Percentiles rank a stretch among this genome's conserved stretches.
These are phyloP conservation scores for Desmodus rotundus DNA, from an alignment of 2,113 vertebrate genomes.

Conservation along the genomic window DNA sequence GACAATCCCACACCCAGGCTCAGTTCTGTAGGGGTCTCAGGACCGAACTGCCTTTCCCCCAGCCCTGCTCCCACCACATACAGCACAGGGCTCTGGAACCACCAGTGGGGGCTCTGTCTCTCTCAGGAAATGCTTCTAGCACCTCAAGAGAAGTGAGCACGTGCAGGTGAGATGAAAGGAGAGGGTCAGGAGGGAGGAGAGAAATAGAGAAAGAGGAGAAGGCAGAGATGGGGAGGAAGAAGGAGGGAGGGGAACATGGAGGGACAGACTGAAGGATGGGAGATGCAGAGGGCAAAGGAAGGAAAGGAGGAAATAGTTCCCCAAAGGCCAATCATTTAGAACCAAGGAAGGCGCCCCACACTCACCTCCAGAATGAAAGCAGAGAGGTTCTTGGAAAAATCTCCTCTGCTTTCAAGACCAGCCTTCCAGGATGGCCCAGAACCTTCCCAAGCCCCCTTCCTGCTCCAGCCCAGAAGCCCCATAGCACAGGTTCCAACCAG, in stretches of 20 bases:
- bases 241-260: too few relatives aligned
- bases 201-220: not conserved
- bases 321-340: not conserved
- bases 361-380: not conserved
- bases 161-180: not conserved
- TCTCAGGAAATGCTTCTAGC: not conserved
- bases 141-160: not conserved
- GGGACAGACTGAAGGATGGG: too few relatives aligned
- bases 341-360: not conserved
- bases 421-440: not conserved
- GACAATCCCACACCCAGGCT: not conserved
- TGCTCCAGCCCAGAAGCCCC: not conserved
- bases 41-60: not conserved
- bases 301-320: not conserved
- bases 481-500: not conserved
- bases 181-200: not conserved
- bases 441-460: not conserved
- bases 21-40: accelerated
- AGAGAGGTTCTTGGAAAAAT: not conserved
- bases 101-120: accelerated
- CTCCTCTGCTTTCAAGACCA: not conserved
- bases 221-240: not conserved
- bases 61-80: not conserved
- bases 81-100: not conserved
- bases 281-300: not conserved